phyloP scores from a whole-genome alignment of 1,140 invertebrate genomes.

The Drosophila ogumai region DNA sequence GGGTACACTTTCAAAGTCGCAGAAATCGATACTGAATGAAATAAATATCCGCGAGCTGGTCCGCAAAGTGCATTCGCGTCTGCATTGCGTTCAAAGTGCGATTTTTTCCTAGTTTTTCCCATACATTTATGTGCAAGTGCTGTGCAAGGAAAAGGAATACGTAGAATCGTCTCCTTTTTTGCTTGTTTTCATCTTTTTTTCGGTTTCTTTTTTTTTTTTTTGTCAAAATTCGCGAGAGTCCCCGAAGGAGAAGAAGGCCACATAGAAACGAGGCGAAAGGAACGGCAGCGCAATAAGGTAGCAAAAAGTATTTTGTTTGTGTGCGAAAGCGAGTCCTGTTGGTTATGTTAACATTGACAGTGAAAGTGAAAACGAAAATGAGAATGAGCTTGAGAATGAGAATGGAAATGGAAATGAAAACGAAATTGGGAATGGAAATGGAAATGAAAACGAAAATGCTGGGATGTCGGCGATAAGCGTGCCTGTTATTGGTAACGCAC shows the following conservation, averaged over 20 bases:
- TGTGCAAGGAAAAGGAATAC: constrained; percentile 40
- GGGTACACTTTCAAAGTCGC: constrained; percentile 27
- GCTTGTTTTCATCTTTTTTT: constrained; percentile 4
- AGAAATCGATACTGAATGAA: constrained; percentile 30
- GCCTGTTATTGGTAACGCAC: constrained; percentile 16
- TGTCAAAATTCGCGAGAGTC: constrained; percentile 38
- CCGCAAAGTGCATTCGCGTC: constrained; percentile 7
- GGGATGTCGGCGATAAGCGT: constrained; percentile 13
- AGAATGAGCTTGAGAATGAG: constrained; percentile 22
- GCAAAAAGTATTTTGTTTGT: constrained; percentile 50
- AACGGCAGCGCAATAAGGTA: constrained; percentile 52
- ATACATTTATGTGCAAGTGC: constrained; percentile 31
- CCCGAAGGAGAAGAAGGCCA: constrained; percentile 32
- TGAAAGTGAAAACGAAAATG: constrained; percentile 39
- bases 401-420: background rate
- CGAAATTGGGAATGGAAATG: background rate
- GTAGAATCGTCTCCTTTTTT: constrained; percentile 37
- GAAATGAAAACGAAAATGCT: constrained; percentile 14
- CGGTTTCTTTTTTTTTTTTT: background rate
- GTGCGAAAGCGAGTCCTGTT: constrained; percentile 41
- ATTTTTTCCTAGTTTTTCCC: constrained; percentile 18
- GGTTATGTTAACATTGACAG: constrained; percentile 53
- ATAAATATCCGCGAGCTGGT: constrained; percentile 6
- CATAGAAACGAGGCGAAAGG: constrained; percentile 11
- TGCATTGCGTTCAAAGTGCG: constrained; percentile 18